Evolutionary conservation across 1,140 invertebrate genomes (phyloP), one percentile per base, ranked within the genome.

Genomic region (Pseudoatta argentina): DNA sequence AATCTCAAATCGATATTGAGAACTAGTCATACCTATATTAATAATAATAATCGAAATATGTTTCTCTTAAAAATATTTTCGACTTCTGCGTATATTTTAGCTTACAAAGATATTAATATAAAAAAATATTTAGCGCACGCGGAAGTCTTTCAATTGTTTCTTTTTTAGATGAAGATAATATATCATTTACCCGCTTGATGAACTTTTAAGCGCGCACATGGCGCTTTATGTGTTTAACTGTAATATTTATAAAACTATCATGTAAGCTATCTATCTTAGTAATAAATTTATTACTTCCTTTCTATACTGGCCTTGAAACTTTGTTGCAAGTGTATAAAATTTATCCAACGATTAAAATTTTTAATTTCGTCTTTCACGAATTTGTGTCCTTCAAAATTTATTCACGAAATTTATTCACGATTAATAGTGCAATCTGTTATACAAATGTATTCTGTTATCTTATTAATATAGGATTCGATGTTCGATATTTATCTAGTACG

Each of bases 181-280:
- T 82, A 83, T 83, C 51, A 61, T 85, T 61, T 93, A 94, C 93
- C 93, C 93, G 93, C 87, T 91, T 88, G 51, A 78, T 86, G 93
- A 93, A 93, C 93, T 93, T 87, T 66, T 79, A 79, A 85, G 85
- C 63, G 82, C 63, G 53, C 83, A 64, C 81, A 57, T 69, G 18
- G 79, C 72, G 79, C 78, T 71, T 69, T 21, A 51, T 64, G 55
- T 64, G 53, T 73, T 78, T 76, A 48, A 76, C 78, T 24, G 16
- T 67, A 63, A 88, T 79, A 48, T 14, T 73, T 75, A 63, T 61
- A 61, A 75, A 75, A 73, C 14, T 75, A 83, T 82, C 4, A 16
- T n/a, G 8, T 81, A 24, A 81, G 5, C 0, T 71, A 71, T 61
- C 2, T 72, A 59, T n/a, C 57, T 71, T 30, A 34, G 34, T 81